These are phyloP conservation scores for Cecropterus lyciades DNA, from an alignment of 1,140 invertebrate species.

Conservation along the genomic window DNA sequence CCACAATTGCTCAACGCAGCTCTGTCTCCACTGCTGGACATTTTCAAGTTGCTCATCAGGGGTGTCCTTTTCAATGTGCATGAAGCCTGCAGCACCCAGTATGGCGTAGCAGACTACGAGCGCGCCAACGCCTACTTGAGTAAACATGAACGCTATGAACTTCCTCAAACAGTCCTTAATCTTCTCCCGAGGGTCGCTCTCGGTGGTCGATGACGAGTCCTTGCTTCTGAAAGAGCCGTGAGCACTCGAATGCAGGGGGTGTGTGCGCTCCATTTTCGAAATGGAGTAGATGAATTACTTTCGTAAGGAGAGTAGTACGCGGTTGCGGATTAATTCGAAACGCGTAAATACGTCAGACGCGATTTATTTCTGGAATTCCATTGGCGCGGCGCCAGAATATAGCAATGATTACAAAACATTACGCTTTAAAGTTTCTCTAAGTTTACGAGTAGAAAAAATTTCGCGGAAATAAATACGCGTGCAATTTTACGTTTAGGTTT, in stretches of 20 bases:
- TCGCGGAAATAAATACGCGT: no score
- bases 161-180: conserved; percentile 93
- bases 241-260: conserved; percentile 63
- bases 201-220: conserved; percentile 88
- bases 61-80: conserved; percentile 91
- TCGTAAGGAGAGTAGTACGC: conserved; percentile 25
- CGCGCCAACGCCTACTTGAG: conserved; percentile 97
- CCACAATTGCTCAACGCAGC: conserved; percentile 89
- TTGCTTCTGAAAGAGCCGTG: conserved; percentile 86
- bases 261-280: conserved; percentile 65
- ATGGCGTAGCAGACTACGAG: conserved; percentile 97
- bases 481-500: no score
- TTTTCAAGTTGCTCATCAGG: conserved; percentile 85
- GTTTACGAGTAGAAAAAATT: neutral
- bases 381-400: conserved; percentile 59
- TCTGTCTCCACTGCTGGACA: conserved; percentile 81
- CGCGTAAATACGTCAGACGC: conserved; percentile 41
- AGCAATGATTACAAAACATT: conserved; percentile 1
- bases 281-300: conserved; percentile 37
- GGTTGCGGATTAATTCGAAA: conserved; percentile 29
- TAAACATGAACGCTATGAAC: conserved; percentile 95
- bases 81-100: conserved; percentile 96
- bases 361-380: conserved; percentile 66
- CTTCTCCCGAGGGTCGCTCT: conserved; percentile 88
- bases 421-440: neutral